A percentile compares a stretch with the other conserved stretches of the same genome.
phyloP scores from a whole-genome alignment of 23 tunicate genomes.

The Ascidia mentula region DNA sequence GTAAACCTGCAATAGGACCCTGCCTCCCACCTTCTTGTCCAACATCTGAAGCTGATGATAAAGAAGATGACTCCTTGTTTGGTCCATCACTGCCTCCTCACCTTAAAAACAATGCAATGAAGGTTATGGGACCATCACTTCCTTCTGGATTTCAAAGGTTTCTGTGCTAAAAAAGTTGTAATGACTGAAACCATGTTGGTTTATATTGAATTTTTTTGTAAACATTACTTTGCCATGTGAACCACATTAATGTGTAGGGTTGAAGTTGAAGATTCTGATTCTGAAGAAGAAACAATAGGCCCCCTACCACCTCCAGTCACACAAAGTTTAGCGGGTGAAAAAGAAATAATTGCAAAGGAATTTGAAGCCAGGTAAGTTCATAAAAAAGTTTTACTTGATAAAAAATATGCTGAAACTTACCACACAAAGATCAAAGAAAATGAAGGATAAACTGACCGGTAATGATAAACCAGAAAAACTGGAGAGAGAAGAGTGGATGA shows the following conservation, averaged over 20 bases:
- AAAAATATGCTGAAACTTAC: neutral
- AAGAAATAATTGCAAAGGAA: conserved; percentile 36
- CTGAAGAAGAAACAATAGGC: conserved; percentile 59
- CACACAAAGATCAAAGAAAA: conserved; percentile 47
- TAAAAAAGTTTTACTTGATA: neutral
- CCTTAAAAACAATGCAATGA: neutral
- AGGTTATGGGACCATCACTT: conserved; percentile 50
- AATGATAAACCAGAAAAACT: conserved; percentile 51
- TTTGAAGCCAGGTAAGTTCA: conserved; percentile 58
- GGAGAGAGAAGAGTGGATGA: conserved; percentile 95
- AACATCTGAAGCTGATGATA: neutral
- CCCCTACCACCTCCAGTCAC: conserved; percentile 51
- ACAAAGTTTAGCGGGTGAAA: conserved; percentile 10
- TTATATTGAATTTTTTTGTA: neutral
- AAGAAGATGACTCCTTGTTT: conserved; percentile 31
- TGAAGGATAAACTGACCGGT: conserved; percentile 76
- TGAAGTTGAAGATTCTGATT: conserved; percentile 21
- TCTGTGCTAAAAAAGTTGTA: neutral
- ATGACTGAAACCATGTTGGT: neutral
- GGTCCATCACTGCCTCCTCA: conserved; percentile 57
- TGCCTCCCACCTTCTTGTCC: no score
- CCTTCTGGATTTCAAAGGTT: conserved; percentile 51
- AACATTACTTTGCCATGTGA: neutral
- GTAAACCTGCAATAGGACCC: no score
- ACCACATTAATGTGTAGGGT: neutral